These are phyloP conservation scores for Hemistola chrysoprasaria DNA, from an alignment of 2,888 invertebrate genomes.

Conservation along the genomic window DNA sequence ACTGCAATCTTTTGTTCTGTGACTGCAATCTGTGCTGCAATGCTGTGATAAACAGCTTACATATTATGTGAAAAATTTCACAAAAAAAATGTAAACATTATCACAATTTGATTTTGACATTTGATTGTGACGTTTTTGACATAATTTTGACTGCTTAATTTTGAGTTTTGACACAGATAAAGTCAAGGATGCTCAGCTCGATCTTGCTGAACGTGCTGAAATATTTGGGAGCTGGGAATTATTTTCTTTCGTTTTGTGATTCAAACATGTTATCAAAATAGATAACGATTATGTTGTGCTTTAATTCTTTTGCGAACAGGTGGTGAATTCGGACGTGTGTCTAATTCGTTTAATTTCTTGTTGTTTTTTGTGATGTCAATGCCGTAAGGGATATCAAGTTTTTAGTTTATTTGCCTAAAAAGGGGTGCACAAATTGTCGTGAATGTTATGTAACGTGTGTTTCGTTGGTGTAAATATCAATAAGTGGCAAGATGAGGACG, in stretches of 20 bases:
- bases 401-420: constrained; percentile 55
- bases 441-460: constrained; percentile 74
- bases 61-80: background rate
- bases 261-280: constrained; percentile 68
- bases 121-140: background rate
- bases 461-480: constrained; percentile 51
- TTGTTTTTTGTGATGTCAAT: constrained; percentile 46
- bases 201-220: constrained; percentile 15
- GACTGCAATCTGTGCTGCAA: too few species aligned
- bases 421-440: constrained; percentile 59
- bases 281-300: constrained; percentile 60
- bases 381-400: constrained; percentile 52
- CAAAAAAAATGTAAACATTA: constrained; percentile 11
- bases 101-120: constrained; percentile 4
- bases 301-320: constrained; percentile 38
- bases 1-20: too few species aligned
- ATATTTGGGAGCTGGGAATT: constrained; percentile 39
- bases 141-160: too few species aligned
- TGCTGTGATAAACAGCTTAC: too few species aligned
- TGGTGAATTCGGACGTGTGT: constrained; percentile 33
- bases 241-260: constrained; percentile 53
- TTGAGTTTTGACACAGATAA: too few species aligned
- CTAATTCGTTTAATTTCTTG: background rate
- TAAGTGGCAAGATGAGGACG: constrained; percentile 88
- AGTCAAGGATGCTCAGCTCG: constrained; percentile 10